Evolutionary conservation across 1,140 invertebrate genomes (phyloP).

Genomic region (Parasteatoda tepidariorum): DNA sequence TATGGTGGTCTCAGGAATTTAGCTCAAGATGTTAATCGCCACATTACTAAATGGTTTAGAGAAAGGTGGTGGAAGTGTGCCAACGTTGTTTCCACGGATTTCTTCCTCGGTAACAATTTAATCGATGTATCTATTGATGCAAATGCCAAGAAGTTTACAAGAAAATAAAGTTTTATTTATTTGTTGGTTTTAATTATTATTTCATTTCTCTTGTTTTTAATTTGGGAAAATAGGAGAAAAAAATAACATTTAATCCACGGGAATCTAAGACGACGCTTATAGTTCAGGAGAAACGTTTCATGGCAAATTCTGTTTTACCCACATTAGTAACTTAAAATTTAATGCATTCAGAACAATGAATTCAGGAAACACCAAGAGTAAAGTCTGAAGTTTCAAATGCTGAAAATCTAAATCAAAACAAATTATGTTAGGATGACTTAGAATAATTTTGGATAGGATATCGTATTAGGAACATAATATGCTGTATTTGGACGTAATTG

Average conservation of each 20-base stretch:
- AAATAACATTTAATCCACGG: neutral
- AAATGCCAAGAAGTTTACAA: conserved; percentile 66
- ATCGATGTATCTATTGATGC: conserved; percentile 77
- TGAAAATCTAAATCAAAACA: too few species aligned
- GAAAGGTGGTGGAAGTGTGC: conserved; percentile 75
- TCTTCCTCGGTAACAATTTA: conserved; percentile 82
- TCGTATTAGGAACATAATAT: too few species aligned
- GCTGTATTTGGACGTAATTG: too few species aligned
- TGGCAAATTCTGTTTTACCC: neutral
- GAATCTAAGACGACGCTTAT: neutral
- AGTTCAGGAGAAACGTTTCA: neutral
- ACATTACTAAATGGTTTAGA: conserved; percentile 77
- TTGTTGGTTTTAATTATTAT: neutral
- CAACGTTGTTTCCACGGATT: conserved; percentile 82
- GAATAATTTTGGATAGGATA: too few species aligned
- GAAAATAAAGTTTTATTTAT: conserved; percentile 8
- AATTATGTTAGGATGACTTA: too few species aligned
- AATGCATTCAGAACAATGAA: neutral
- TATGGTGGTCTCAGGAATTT: conserved; percentile 74
- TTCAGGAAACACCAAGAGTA: too few species aligned
- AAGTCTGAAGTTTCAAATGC: too few species aligned
- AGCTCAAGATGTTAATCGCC: conserved; percentile 77
- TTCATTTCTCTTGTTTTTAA: neutral
- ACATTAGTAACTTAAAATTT: neutral
- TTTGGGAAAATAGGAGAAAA: neutral